phyloP scores from a whole-genome alignment of 2,113 vertebrate genomes.

The Scytalopus superciliaris region DNA sequence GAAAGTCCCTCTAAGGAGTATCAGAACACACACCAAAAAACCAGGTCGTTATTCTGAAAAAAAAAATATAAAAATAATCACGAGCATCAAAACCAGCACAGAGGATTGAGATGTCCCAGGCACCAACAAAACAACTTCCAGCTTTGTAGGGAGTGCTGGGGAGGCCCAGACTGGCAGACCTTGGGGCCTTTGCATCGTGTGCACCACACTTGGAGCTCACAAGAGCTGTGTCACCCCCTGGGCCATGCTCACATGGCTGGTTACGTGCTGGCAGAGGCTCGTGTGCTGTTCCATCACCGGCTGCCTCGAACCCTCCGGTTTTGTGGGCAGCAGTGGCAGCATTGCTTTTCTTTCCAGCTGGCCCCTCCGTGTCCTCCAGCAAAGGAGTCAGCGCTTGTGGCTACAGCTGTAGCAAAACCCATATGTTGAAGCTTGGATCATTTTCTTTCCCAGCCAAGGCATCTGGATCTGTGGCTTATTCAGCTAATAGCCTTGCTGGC shows the following conservation, averaged over 20 bases:
- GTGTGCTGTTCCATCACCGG: neutral
- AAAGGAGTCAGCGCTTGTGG: conserved; percentile 38
- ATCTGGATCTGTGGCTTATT: conserved; percentile 52
- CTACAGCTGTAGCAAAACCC: conserved; percentile 36
- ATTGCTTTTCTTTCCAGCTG: conserved; percentile 39
- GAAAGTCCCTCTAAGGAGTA: neutral
- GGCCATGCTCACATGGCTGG: accelerated
- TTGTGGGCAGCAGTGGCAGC: neutral
- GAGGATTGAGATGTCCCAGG: neutral
- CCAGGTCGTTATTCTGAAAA: accelerated
- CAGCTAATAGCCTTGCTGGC: conserved; percentile 55
- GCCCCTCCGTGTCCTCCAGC: conserved; percentile 20
- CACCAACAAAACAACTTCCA: neutral
- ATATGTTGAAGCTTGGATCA: conserved; percentile 31
- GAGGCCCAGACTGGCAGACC: neutral
- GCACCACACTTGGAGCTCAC: neutral
- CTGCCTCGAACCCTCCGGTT: neutral
- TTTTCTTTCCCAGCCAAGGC: conserved; percentile 45
- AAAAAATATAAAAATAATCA: neutral
- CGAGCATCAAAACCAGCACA: neutral
- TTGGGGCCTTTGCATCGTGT: neutral
- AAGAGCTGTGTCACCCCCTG: neutral
- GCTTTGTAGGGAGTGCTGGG: accelerated
- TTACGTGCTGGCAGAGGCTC: neutral
- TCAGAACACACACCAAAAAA: neutral